Evolutionary conservation across 2,888 invertebrate species (phyloP).

Genomic region (Cheilosia variabilis): DNA sequence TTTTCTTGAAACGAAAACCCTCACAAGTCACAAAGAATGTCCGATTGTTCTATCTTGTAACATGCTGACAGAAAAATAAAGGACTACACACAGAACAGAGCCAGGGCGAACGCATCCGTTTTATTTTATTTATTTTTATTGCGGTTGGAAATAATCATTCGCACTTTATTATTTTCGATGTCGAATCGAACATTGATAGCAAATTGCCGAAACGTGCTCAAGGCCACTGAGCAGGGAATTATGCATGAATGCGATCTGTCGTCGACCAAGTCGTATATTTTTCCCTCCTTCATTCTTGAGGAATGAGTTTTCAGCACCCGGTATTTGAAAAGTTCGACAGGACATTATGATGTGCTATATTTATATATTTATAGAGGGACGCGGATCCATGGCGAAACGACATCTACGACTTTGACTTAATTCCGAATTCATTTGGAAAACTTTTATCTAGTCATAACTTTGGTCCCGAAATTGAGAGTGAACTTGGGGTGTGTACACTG

Average conservation of each 20-base stretch:
- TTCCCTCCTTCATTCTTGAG: neutral
- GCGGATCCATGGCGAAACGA: neutral
- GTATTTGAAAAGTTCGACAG: conserved; percentile 23
- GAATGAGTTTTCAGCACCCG: neutral
- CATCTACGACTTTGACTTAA: conserved; percentile 46
- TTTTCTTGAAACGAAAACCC: conserved; percentile 19
- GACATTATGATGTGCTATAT: conserved; percentile 6
- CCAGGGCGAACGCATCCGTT: conserved; percentile 47
- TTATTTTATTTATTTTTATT: conserved; percentile 73
- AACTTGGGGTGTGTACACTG: neutral
- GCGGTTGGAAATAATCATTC: conserved; percentile 73
- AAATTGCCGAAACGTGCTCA: conserved; percentile 72
- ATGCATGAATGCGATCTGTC: conserved; percentile 57
- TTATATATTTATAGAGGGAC: too few species aligned
- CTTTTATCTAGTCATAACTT: conserved; percentile 71
- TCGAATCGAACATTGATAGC: conserved; percentile 73
- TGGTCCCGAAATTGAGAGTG: conserved; percentile 17
- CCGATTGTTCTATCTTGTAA: conserved; percentile 47
- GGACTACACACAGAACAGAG: neutral
- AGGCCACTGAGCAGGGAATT: conserved; percentile 60
- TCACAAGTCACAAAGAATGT: conserved; percentile 61
- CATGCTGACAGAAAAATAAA: conserved; percentile 35
- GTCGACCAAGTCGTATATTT: neutral
- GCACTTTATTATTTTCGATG: conserved; percentile 75
- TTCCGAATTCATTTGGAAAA: conserved; percentile 74